Evolutionary conservation across 2,888 invertebrate species (phyloP), one percentile per base, ranked within the genome.

Genomic region (Smittia sp.): DNA sequence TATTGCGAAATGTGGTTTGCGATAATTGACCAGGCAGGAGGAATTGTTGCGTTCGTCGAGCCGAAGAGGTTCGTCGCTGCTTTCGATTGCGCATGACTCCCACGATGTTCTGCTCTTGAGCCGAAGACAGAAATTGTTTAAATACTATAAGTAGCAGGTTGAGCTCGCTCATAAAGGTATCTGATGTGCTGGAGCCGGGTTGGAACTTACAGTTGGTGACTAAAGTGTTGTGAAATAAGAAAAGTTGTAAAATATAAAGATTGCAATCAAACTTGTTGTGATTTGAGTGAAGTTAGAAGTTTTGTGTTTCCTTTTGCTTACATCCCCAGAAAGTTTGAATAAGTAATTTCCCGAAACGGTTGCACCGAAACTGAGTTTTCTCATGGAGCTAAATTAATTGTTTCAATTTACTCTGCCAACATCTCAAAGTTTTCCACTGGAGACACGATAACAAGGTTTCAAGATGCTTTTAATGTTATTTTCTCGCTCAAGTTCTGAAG

Each of bases 61-160:
- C 9, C 46, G 46, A 46, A n/a, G 46, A 46, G 15, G 2, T 46
- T 46, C n/a, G 6, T 46, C 46, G 15, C 46, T n/a, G 11, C 11
- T 3, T 11, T 46, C 11, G 11, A 15, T 18, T 3, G 58, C 58
- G 58, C 58, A 58, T 58, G 58, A 2, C 2, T 18, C 52, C 11
- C 2, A 18, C 18, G 22, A 58, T 18, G 9, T 20, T 18, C 11
- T 58, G 20, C 9, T 58, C 18, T n/a, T 22, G 6, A 20, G 58
- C 58, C 69, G 69, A 69, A 69, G 69, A 69, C 52, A 18, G 18
- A 69, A 69, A 54, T 13, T 52, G 69, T 41, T 54, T 69, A 69
- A 69, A 69, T 69, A 69, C 69, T 69, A 69, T 69, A 69, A 69
- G 69, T 54, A 69, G 25, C 52, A 52, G 54, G 22, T 41, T 54